A percentile compares a stretch with the other conserved stretches of the same genome.
Conservation (phyloP, 1,140 invertebrate species). For the Phthorimaea operculella region DNA sequence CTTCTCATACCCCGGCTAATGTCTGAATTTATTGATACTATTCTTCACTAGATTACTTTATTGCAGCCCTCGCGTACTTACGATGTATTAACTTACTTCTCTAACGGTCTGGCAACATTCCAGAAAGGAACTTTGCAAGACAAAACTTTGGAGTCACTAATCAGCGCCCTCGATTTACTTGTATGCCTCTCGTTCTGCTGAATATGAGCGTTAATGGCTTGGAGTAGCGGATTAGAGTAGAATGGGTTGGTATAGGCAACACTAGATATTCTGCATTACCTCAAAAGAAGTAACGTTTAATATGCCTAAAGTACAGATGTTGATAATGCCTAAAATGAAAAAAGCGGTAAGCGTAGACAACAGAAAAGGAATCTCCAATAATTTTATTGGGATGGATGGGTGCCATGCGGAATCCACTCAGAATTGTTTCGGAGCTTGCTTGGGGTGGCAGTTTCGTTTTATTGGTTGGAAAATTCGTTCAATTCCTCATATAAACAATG, state of each 20-base stretch:
- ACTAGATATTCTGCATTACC: too few species aligned
- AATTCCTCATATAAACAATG: slow-evolving; percentile 5
- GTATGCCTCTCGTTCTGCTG: slow-evolving; percentile 5
- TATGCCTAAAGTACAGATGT: background rate
- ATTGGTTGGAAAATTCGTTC: background rate
- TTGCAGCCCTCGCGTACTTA: slow-evolving; percentile 10
- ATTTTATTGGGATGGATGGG: background rate
- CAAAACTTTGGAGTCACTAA: slow-evolving; percentile 26
- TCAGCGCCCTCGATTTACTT: slow-evolving; percentile 25
- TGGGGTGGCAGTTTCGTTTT: background rate
- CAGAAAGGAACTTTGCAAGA: slow-evolving; percentile 12
- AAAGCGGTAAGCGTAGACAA: background rate
- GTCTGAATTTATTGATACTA: slow-evolving; percentile 16
- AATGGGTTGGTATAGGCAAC: too few species aligned
- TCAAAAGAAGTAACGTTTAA: too few species aligned
- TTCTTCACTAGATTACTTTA: slow-evolving; percentile 13
- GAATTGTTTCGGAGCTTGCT: background rate
- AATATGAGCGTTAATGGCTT: slow-evolving; percentile 15
- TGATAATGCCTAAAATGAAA: too few species aligned
- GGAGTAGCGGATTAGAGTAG: slow-evolving; percentile 10
- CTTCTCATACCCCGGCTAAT: background rate
- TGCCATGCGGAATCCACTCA: background rate
- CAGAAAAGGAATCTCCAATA: background rate
- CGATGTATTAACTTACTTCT: slow-evolving; percentile 22
- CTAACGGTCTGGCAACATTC: slow-evolving; percentile 16